Base-by-base conservation (phyloP, 2,113 vertebrate species). In the Phodopus roborovskii region DNA sequence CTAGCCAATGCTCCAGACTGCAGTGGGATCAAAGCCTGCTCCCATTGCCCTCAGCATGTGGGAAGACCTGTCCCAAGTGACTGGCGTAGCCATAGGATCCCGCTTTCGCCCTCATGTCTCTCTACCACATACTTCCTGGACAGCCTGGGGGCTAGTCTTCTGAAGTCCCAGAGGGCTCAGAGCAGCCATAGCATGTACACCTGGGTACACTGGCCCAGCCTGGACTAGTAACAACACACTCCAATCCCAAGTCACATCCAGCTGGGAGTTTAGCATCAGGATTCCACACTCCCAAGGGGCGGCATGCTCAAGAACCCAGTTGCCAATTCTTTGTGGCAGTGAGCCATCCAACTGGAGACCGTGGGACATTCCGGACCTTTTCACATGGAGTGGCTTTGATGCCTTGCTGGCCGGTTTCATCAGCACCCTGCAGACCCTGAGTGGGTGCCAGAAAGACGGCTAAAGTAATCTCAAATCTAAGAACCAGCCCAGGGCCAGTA, bases 201-300 rank as follows among this genome's bases (percentile, higher is more conserved):
- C 39, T 1, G 4, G 6, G 56, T 13, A 4, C 33, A 39, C 36
- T 20, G 42, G 9, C n/a, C 36, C 4, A 53, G 68, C 42, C 11
- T 64, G 7, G 39, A 3, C 87, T 5, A 4, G n/a, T 42, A 62
- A 33, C 33, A 74, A 45, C 28, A 56, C 30, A 26, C 62, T n/a
- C 71, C 62, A 71, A 22, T 70, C 58, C 30, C 0, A 0, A 0
- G 0, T n/a, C 73, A 68, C 58, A 16, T 7, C 5, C 56, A 9
- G 19, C 64, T 33, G 4, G 0, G n/a, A 17, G 42, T 7, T 36
- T 26, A 42, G 60, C 45, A 53, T 39, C 24, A 4, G 7, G 4
- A 9, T 84, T 20, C 30, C n/a, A 82, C 5, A 24, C 22, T 45
- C 86, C 60, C 16, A 19, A 17, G 12, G 10, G 42, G 7, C 10